Evolutionary conservation across 2,888 invertebrate species (phyloP), one percentile per base, ranked within the genome.

Genomic region (Cephonodes hylas): DNA sequence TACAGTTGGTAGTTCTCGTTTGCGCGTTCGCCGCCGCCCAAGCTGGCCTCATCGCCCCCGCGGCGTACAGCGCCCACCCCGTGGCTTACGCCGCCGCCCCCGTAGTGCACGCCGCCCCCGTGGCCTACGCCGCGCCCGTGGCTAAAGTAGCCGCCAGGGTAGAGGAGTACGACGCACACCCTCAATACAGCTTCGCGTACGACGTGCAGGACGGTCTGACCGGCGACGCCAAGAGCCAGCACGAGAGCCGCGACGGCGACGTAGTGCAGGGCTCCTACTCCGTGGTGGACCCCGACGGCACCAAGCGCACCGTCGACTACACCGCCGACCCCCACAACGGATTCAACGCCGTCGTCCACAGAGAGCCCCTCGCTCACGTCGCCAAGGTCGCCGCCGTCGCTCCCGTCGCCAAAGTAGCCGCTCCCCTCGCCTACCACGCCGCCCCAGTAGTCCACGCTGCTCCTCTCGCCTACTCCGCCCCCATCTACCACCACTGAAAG

Each of bases 201-300:
- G 89, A 92, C 67, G 88, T 93, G 23, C 89, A 84, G 69, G 81
- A 85, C 64, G 72, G 77, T 61, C 77, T 78, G 58, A 83, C 83
- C 61, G 93, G 93, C 3, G 93, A 93, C 80, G 84, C 82, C 84
- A 94, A 94, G 81, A 91, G 93, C 73, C 94, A 94, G 80, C 89
- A 93, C 61, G 94, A 94, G 79, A 85, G 85, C 73, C 91, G 93
- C 46, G 93, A 94, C 77, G 95, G 95, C 22, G 93, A 95, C 70
- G 93, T 93, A 56, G 95, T 95, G 64, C 86, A 87, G 68, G 93
- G 93, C 59, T 88, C 89, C 61, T 93, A 93, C 83, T 91, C 91
- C 60, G 80, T 93, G 8, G 82, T 84, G 42, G 93, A 93, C 65
- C 81, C 93, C 60, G 93, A 93, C 67, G 93, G 93, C 68, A 88